phyloP scores from a whole-genome alignment of 2,888 invertebrate species.

The Amiota mariae region DNA sequence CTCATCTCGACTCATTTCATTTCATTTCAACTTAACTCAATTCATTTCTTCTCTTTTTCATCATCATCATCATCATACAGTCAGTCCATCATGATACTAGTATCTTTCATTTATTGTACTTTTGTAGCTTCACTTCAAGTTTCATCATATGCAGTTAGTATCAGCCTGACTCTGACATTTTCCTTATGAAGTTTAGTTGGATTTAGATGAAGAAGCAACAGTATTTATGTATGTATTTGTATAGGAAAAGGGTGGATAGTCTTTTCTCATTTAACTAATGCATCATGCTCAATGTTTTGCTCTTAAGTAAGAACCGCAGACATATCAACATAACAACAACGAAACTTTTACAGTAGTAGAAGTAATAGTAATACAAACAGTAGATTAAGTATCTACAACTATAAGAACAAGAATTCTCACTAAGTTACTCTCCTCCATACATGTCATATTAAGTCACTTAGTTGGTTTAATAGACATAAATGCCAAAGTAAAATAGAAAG shows the following conservation, averaged over 20 bases:
- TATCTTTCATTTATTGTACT: too few relatives aligned
- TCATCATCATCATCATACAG: background rate
- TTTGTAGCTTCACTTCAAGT: background rate
- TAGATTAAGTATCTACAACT: background rate
- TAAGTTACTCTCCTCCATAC: background rate
- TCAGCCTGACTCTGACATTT: too few relatives aligned
- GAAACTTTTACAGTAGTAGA: background rate
- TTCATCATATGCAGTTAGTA: too few relatives aligned
- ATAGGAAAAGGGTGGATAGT: too few relatives aligned
- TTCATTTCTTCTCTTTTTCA: background rate
- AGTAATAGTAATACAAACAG: background rate
- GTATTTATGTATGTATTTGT: too few relatives aligned
- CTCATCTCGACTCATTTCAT: background rate
- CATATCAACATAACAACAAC: background rate
- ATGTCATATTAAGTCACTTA: background rate
- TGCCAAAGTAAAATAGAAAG: too few relatives aligned
- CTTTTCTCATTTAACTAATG: constrained; percentile 2
- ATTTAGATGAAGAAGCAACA: too few relatives aligned
- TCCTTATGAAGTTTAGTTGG: too few relatives aligned
- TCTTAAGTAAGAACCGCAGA: constrained; percentile 8
- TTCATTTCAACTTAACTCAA: background rate
- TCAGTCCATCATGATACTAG: too few relatives aligned
- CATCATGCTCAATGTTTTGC: constrained; percentile 16
- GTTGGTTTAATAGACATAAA: constrained; percentile 9
- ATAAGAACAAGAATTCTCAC: background rate